Evolutionary conservation across 2,888 invertebrate species (phyloP).

Genomic region (Acanthococcus lagerstroemiae): DNA sequence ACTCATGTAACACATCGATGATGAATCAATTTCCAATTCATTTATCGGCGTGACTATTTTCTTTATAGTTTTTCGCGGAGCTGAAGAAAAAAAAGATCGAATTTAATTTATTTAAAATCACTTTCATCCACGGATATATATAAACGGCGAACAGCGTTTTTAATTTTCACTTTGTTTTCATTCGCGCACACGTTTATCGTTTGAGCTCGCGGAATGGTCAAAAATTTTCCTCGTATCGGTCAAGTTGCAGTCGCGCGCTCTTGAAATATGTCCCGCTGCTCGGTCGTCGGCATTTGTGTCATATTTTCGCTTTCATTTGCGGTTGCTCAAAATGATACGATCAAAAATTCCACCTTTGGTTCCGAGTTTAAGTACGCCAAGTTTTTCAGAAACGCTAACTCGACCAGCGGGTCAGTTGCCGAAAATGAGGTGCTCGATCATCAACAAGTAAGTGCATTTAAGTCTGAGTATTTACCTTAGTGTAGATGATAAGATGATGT

Average conservation of each 20-base stretch:
- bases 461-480: too few relatives aligned
- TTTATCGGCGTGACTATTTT: slow-evolving; percentile 26
- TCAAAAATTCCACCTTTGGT: not conserved
- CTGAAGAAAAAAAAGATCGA: slow-evolving; percentile 6
- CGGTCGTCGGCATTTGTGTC: too few relatives aligned
- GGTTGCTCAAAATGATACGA: not conserved
- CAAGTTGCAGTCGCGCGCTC: too few relatives aligned
- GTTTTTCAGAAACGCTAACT: slow-evolving; percentile 8
- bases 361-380: slow-evolving; percentile 1
- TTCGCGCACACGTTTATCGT: not conserved
- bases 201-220: not conserved
- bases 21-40: slow-evolving; percentile 20
- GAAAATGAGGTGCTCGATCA: too few relatives aligned
- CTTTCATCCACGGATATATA: slow-evolving; percentile 18
- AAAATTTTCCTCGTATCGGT: not conserved
- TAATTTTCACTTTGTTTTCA: slow-evolving; percentile 11
- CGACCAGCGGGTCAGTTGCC: too few relatives aligned
- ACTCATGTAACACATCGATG: slow-evolving; percentile 21
- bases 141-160: not conserved
- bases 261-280: too few relatives aligned
- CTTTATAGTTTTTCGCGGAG: slow-evolving; percentile 10
- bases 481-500: too few relatives aligned
- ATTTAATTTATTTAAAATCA: slow-evolving; percentile 25
- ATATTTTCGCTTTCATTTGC: too few relatives aligned
- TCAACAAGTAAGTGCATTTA: too few relatives aligned